These are phyloP conservation scores for Ceyx melanurus DNA, from an alignment of 2,113 vertebrate species.

Conservation along the genomic window DNA sequence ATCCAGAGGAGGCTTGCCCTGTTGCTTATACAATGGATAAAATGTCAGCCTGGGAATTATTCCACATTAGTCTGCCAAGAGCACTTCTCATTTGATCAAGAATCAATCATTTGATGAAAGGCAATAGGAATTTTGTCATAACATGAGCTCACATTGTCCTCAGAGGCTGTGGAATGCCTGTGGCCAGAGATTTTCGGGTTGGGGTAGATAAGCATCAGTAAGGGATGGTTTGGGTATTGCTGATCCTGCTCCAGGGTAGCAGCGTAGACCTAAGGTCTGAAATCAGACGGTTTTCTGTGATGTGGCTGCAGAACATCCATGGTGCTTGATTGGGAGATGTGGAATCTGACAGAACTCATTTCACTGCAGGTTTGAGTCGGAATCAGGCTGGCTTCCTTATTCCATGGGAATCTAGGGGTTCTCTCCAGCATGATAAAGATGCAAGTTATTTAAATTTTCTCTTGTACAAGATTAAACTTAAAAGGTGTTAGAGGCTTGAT, in stretches of 20 bases:
- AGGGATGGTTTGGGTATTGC: neutral
- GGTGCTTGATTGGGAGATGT: neutral
- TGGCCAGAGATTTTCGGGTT: neutral
- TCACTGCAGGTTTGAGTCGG: neutral
- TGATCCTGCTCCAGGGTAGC: neutral
- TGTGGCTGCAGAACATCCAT: neutral
- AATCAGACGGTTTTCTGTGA: neutral
- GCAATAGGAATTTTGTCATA: neutral
- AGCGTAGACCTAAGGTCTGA: neutral
- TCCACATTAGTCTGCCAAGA: neutral
- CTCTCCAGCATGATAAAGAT: too few relatives aligned
- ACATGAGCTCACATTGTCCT: fast-evolving
- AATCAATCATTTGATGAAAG: neutral
- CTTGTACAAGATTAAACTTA: fast-evolving
- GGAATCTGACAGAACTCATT: neutral
- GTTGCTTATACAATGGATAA: neutral
- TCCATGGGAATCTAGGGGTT: neutral
- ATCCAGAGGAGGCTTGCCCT: neutral
- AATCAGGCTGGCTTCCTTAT: neutral
- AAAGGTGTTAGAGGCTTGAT: neutral
- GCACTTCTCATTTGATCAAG: neutral
- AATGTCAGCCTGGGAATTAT: neutral
- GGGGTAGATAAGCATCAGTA: neutral
- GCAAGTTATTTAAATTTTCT: fast-evolving
- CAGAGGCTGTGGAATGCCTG: neutral